Percentiles rank a stretch among this genome's conserved stretches.
These are phyloP conservation scores for Parelbella ahira DNA, from an alignment of 2,888 invertebrate species.

Conservation along the genomic window DNA sequence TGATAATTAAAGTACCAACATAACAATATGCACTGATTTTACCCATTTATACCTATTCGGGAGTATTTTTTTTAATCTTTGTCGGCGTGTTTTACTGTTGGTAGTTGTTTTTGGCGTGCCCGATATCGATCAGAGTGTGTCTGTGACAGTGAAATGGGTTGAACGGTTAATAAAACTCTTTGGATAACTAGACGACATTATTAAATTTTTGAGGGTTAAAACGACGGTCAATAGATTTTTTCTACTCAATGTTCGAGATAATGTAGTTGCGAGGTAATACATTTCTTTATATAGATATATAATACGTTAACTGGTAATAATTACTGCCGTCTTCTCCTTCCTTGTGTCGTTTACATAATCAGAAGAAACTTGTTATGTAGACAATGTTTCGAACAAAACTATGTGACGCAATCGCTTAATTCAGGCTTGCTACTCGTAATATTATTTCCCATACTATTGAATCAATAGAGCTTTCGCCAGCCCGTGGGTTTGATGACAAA, in stretches of 20 bases:
- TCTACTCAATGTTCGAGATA: too few species aligned
- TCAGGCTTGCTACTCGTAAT: too few species aligned
- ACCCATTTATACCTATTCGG: constrained; percentile 48
- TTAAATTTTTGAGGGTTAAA: constrained; percentile 22
- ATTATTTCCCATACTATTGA: constrained; percentile 24
- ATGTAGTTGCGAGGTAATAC: too few species aligned
- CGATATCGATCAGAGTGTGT: constrained; percentile 70
- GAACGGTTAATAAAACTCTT: constrained; percentile 76
- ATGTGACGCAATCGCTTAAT: too few species aligned
- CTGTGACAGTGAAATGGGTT: constrained; percentile 78
- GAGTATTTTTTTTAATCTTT: constrained; percentile 55
- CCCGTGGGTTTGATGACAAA: constrained; percentile 45
- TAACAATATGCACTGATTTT: constrained; percentile 65
- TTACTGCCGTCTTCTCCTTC: too few species aligned
- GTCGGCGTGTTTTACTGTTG: constrained; percentile 58
- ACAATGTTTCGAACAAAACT: too few species aligned
- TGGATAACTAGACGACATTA: constrained; percentile 19
- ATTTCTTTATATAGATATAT: too few species aligned
- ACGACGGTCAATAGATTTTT: too few species aligned
- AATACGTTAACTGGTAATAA: too few species aligned
- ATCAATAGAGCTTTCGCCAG: constrained; percentile 27
- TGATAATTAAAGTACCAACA: constrained; percentile 72
- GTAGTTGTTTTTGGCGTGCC: constrained; percentile 55
- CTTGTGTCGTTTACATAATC: too few species aligned
- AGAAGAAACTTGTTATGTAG: too few species aligned